Conservation (phyloP, 2,113 vertebrate genomes). For the Anolis carolinensis region DNA sequence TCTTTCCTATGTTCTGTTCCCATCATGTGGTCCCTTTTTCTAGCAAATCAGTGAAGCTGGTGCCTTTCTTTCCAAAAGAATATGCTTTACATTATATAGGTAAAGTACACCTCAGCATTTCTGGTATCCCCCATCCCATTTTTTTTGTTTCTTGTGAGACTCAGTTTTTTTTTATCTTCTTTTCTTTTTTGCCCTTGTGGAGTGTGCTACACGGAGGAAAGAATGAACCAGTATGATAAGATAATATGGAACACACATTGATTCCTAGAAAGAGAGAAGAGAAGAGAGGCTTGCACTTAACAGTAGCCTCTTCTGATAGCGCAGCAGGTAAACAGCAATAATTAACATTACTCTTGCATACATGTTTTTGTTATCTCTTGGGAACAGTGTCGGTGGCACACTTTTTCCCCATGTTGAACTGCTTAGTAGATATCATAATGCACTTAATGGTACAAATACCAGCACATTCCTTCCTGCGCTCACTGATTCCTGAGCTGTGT, state of each 20-base stretch:
- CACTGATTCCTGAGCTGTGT: conserved; percentile 42
- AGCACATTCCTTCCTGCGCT: conserved; percentile 34
- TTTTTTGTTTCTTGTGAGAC: background rate
- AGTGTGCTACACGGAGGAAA: conserved; percentile 28
- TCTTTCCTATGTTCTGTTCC: conserved; percentile 23
- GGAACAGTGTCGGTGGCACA: conserved; percentile 27
- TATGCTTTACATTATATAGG: background rate
- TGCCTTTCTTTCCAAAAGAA: background rate
- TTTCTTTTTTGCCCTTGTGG: conserved; percentile 50
- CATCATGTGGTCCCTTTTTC: conserved; percentile 7
- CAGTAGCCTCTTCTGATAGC: conserved; percentile 46
- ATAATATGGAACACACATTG: conserved; percentile 50
- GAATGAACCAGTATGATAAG: conserved; percentile 58
- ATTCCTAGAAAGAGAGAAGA: conserved; percentile 17
- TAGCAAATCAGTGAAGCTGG: conserved; percentile 6
- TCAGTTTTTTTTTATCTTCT: conserved; percentile 64
- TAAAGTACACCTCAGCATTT: conserved; percentile 56
- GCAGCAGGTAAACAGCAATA: conserved; percentile 54
- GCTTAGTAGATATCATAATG: conserved; percentile 33
- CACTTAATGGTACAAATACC: conserved; percentile 23
- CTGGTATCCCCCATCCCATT: background rate
- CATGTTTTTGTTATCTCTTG: conserved; percentile 26
- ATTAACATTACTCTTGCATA: conserved; percentile 43
- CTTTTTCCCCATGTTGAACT: conserved; percentile 35
- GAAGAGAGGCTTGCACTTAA: conserved; percentile 28